These are phyloP conservation scores for Diarsia dahlii DNA, from an alignment of 2,888 invertebrate species.

Conservation along the genomic window DNA sequence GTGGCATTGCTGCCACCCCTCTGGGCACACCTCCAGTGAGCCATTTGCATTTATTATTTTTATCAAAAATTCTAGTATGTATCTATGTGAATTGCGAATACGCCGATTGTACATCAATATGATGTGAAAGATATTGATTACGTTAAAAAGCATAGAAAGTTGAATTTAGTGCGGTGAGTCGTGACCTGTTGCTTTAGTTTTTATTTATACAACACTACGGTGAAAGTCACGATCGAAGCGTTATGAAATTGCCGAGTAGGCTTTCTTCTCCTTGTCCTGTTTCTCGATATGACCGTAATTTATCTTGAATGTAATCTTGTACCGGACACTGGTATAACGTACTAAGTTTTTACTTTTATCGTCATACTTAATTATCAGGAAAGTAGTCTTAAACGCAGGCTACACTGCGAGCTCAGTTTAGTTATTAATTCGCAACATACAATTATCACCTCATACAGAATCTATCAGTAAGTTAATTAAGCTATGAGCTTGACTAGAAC, in stretches of 20 bases:
- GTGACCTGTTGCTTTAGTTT: constrained; percentile 60
- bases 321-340: not conserved
- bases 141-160: constrained; percentile 49
- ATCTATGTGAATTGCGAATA: not conserved
- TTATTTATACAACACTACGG: constrained; percentile 57
- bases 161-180: constrained; percentile 36
- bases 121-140: constrained; percentile 19
- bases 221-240: constrained; percentile 58
- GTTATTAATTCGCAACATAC: not conserved
- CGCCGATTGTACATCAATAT: constrained; percentile 4
- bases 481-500: constrained; percentile 2
- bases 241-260: constrained; percentile 30
- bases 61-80: not conserved
- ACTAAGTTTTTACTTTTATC: not conserved
- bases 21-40: not conserved
- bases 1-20: not conserved
- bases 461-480: not conserved
- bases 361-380: too few species aligned
- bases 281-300: not conserved
- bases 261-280: constrained; percentile 43
- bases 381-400: not conserved
- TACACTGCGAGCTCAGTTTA: not conserved
- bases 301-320: not conserved
- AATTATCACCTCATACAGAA: not conserved
- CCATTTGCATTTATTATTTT: not conserved